Evolutionary conservation across 2,797 vertebrate genomes (phyloP).

Genomic region (Ptychadena robeensis): DNA sequence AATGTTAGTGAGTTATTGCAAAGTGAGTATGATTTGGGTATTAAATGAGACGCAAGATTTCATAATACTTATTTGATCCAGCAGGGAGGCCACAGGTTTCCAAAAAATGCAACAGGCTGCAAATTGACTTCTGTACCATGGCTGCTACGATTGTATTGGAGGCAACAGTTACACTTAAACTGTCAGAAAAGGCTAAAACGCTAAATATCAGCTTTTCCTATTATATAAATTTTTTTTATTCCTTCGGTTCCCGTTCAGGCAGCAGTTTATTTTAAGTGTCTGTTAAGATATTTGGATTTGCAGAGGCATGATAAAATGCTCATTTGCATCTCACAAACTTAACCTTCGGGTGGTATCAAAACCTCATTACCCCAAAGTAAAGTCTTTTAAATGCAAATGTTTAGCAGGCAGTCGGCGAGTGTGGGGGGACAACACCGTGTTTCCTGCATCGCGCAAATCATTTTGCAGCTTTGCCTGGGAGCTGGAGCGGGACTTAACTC

Average conservation of each 20-base stretch:
- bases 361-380: constrained; percentile 60
- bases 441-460: constrained; percentile 33
- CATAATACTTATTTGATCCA: not conserved
- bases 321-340: constrained; percentile 51
- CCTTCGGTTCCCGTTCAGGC: constrained; percentile 20
- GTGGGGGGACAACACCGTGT: not conserved
- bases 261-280: constrained; percentile 48
- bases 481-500: constrained; percentile 29
- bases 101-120: not conserved
- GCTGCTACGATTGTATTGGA: not conserved
- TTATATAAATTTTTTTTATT: not conserved
- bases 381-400: constrained; percentile 62
- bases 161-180: not conserved
- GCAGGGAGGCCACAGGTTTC: not conserved
- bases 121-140: too few species aligned
- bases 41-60: too few species aligned
- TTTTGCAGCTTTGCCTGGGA: constrained; percentile 34
- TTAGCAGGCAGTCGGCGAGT: constrained; percentile 19
- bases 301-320: constrained; percentile 42
- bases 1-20: too few species aligned
- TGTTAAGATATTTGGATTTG: constrained; percentile 56
- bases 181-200: not conserved
- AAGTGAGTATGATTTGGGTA: too few species aligned
- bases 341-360: constrained; percentile 60
- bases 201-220: constrained; percentile 1